These are phyloP conservation scores for Cranoglanis bouderius DNA, from an alignment of 2,113 vertebrate genomes.

Conservation along the genomic window DNA sequence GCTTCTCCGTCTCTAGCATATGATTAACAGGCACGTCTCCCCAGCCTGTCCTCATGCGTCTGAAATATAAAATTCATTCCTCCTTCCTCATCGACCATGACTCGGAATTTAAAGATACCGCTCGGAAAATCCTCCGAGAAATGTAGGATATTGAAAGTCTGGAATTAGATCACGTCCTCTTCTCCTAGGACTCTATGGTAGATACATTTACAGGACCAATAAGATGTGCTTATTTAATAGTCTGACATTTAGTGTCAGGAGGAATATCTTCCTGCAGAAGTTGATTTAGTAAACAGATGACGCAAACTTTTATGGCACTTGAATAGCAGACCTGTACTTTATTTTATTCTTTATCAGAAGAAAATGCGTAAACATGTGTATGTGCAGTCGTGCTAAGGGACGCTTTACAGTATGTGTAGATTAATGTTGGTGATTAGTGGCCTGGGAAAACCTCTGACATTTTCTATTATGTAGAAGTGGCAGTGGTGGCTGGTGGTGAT, in stretches of 20 bases:
- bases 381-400: background rate
- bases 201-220: background rate
- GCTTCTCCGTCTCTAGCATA: conserved; percentile 7
- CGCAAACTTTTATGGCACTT: background rate
- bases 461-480: conserved; percentile 27
- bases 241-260: background rate
- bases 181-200: conserved; percentile 1
- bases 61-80: background rate
- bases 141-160: background rate
- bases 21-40: background rate
- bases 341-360: background rate
- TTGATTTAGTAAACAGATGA: background rate
- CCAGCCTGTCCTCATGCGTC: background rate
- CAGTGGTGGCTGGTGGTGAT: conserved; percentile 46
- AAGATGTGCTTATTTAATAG: conserved; percentile 12
- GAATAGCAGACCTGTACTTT: background rate
- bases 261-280: background rate
- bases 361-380: background rate
- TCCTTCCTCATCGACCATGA: background rate
- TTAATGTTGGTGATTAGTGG: background rate
- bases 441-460: background rate
- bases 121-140: background rate
- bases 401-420: background rate
- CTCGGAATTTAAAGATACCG: background rate
- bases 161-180: background rate